Evolutionary conservation across 1,140 invertebrate genomes (phyloP).

Genomic region (Pseudomyrmex pallidus): DNA sequence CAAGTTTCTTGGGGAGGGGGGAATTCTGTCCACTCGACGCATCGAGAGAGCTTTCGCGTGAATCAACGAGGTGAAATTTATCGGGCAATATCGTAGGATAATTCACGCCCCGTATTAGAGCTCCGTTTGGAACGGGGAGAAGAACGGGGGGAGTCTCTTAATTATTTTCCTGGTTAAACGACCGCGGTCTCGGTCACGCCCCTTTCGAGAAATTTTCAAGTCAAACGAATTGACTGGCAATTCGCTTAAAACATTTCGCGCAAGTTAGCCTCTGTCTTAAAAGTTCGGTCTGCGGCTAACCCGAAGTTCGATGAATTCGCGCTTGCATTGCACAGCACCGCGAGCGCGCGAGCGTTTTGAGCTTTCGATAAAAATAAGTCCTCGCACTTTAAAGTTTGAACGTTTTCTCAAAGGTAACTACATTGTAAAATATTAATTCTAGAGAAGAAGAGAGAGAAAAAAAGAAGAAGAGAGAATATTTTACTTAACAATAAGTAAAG

Average conservation of each 20-base stretch:
- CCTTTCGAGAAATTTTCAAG: constrained; percentile 53
- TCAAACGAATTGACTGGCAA: constrained; percentile 49
- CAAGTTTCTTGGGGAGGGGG: constrained; percentile 12
- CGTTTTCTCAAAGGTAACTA: neutral
- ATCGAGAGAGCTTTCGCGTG: constrained; percentile 40
- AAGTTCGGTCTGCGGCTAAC: constrained; percentile 16
- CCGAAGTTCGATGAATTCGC: constrained; percentile 57
- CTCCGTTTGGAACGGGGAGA: constrained; percentile 50
- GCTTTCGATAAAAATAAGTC: constrained; percentile 3
- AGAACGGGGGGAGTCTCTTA: constrained; percentile 57
- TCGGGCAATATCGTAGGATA: constrained; percentile 69
- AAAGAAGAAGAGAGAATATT: too few relatives aligned
- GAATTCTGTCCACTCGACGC: constrained; percentile 35
- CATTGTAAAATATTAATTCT: constrained; percentile 8
- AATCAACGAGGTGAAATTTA: constrained; percentile 75
- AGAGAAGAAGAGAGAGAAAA: too few relatives aligned
- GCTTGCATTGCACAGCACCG: neutral
- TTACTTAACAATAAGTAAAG: too few relatives aligned
- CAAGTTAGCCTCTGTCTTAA: constrained; percentile 49
- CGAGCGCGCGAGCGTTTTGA: constrained; percentile 10
- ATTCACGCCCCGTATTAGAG: constrained; percentile 70
- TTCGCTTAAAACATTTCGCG: constrained; percentile 55
- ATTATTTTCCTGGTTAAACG: constrained; percentile 74
- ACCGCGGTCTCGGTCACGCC: constrained; percentile 64
- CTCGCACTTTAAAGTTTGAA: neutral